Conservation (phyloP, 1,140 invertebrate species). For the Zeugodacus cucurbitae region DNA sequence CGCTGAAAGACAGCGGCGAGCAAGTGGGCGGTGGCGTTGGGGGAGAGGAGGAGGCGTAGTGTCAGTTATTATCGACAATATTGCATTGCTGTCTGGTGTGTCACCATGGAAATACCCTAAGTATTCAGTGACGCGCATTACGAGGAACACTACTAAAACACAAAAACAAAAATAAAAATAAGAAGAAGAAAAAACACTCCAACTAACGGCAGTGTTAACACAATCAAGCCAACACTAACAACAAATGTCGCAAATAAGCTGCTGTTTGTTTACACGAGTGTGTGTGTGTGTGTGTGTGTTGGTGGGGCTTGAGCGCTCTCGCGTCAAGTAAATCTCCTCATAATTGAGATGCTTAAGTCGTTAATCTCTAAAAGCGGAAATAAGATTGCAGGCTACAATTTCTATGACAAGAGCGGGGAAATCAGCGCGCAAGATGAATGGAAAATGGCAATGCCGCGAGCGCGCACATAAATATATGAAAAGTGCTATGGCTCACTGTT, state of each 20-base stretch:
- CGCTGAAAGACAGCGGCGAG: not conserved
- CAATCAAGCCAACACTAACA: not conserved
- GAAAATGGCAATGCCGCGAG: not conserved
- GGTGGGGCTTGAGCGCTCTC: not conserved
- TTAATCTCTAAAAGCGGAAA: conserved; percentile 30
- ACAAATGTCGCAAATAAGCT: not conserved
- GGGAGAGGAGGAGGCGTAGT: not conserved
- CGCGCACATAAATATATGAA: no score
- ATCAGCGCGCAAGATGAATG: not conserved
- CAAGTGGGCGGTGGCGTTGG: not conserved
- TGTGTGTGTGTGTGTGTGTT: not conserved
- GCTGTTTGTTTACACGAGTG: not conserved
- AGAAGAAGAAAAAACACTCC: not conserved
- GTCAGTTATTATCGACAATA: not conserved
- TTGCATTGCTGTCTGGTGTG: not conserved
- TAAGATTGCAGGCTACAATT: conserved; percentile 9
- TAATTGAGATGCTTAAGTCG: conserved; percentile 33
- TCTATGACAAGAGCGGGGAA: not conserved
- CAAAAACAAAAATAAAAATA: not conserved
- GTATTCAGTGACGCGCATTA: conserved; percentile 10
- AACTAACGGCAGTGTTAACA: not conserved
- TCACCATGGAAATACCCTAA: not conserved
- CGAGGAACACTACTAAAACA: not conserved
- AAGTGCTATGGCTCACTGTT: not conserved
- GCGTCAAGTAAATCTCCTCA: conserved; percentile 18